Percentiles rank a stretch among this genome's conserved stretches.
Evolutionary conservation across 2,888 invertebrate species (phyloP).

Genomic region (Poecilus cupreus): DNA sequence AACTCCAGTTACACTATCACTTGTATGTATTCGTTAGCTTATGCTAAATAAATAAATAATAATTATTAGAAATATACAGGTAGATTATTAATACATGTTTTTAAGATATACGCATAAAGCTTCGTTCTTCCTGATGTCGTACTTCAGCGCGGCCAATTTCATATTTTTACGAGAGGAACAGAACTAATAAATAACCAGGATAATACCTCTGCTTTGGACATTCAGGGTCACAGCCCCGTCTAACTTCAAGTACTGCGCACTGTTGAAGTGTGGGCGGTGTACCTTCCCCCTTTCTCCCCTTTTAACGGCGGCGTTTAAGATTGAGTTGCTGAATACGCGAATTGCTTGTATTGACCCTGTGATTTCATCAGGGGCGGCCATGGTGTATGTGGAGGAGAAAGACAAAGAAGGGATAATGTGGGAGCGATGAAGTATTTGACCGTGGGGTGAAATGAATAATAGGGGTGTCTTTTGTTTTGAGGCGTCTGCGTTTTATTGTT

Average conservation of each 20-base stretch:
- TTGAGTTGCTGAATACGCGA: conserved; percentile 23
- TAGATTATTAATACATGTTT: no score
- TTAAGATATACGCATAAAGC: no score
- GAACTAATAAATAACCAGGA: conserved; percentile 38
- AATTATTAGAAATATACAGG: no score
- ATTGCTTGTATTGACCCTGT: conserved; percentile 45
- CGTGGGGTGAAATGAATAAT: conserved; percentile 18
- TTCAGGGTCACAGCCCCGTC: neutral
- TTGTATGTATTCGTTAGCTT: no score
- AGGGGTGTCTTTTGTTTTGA: conserved; percentile 37
- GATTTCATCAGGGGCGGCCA: conserved; percentile 19
- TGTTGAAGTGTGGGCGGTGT: neutral
- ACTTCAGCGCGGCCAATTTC: neutral
- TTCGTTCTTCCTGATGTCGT: no score
- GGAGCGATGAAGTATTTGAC: conserved; percentile 20
- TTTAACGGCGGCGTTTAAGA: neutral
- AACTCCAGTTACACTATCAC: no score
- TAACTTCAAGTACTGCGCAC: conserved; percentile 31
- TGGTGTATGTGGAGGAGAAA: neutral
- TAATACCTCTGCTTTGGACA: conserved; percentile 42
- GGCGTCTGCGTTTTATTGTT: conserved; percentile 42
- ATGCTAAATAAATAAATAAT: no score
- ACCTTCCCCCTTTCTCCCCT: neutral
- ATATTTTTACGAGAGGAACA: conserved; percentile 30
- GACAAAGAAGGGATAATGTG: neutral